Evolutionary conservation across 2,113 vertebrate species (phyloP), one percentile per base, ranked within the genome.

Genomic region (Salvelinus fontinalis): DNA sequence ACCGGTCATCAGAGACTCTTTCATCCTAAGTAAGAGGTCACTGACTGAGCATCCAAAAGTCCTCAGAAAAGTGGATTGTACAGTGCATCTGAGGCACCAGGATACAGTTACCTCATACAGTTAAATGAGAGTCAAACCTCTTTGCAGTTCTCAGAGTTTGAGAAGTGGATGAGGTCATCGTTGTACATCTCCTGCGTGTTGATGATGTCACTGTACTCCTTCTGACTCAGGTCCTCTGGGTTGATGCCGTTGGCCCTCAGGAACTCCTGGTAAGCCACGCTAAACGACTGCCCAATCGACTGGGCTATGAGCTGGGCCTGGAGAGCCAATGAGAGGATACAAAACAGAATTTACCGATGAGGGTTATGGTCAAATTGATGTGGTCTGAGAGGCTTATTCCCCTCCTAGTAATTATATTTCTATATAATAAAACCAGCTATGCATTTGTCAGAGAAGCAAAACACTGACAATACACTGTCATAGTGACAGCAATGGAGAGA

Each of bases 101-200:
- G 9, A 44, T 11, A 44, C 39, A 44, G 39, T 44, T 44, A 12
- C 39, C 39, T 11, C 9, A 44, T 44, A 44, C 39, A 44, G 0
- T 44, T 44, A 44, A 12, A 66, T 27, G 48, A 48, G 67, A 9
- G 4, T 81, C 90, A 48, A 77, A 99, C 98, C 97, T 99, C 98
- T 93, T 99, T 99, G 93, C 97, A 98, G 92, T 99, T 99, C 80
- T 98, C 98, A 0, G 97, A 99, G 92, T 99, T 99, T 78, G 98
- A 99, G 89, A 99, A 99, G 90, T 99, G 98, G 90, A 99, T 95
- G 79, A 99, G 97, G 87, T 99, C 98, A 5, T 99, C 98, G 1
- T 99, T 99, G 93, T 99, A 99, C 98, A 99, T 99, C 89, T 99
- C 98, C 85, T 99, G 97, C 62, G 97, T 98, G 84, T 96, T 99